Evolutionary conservation across 2,888 invertebrate species (phyloP).

Genomic region (Tubiluchus corallicola): DNA sequence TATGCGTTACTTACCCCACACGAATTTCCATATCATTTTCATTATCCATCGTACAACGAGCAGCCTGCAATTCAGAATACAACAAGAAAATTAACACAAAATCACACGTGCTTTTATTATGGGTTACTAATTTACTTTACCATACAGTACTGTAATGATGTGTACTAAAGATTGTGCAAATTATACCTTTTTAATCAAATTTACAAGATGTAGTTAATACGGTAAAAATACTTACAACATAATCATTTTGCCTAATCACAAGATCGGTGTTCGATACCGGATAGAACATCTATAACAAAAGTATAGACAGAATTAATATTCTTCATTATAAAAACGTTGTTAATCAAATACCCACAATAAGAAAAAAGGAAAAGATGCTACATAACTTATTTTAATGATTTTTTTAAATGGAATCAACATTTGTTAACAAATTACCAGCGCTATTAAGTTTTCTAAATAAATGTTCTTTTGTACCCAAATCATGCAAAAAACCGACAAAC

Average conservation of each 20-base stretch:
- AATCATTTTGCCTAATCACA: slow-evolving; percentile 48
- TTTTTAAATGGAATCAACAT: no score
- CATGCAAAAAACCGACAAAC: no score
- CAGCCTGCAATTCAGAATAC: slow-evolving; percentile 42
- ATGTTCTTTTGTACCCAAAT: no score
- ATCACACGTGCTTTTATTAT: no score
- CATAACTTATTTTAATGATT: not conserved
- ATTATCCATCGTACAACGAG: slow-evolving; percentile 79
- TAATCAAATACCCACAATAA: not conserved
- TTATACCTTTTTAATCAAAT: not conserved
- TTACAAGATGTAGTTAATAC: not conserved
- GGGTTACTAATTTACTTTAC: no score
- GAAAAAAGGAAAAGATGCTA: not conserved
- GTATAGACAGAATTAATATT: no score
- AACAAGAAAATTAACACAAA: no score
- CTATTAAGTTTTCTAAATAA: no score
- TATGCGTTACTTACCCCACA: slow-evolving; percentile 55
- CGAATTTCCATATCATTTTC: slow-evolving; percentile 40
- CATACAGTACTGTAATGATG: no score
- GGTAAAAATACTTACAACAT: slow-evolving; percentile 34
- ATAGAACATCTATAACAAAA: slow-evolving; percentile 64
- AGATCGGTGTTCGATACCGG: slow-evolving; percentile 42
- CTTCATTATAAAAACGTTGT: slow-evolving; percentile 4
- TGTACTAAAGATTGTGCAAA: not conserved
- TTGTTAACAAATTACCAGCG: no score